Conservation (phyloP, 2,797 vertebrate genomes). For the Alca torda region DNA sequence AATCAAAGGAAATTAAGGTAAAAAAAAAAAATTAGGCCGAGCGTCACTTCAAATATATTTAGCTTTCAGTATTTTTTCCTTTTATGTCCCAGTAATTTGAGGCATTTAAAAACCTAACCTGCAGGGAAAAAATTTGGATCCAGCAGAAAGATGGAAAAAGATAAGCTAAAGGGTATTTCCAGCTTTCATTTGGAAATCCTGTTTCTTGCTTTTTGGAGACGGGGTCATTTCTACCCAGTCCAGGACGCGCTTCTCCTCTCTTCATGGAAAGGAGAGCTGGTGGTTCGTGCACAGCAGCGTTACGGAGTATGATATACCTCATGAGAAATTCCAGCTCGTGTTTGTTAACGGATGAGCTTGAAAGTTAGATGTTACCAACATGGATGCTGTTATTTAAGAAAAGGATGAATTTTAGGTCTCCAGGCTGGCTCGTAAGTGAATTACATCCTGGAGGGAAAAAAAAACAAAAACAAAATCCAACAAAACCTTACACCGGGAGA, state of each 20-base stretch:
- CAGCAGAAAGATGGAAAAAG: neutral
- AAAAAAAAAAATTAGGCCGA: neutral
- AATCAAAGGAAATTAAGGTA: neutral
- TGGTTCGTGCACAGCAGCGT: fast-evolving
- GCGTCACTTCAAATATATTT: neutral
- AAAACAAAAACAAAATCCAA: neutral
- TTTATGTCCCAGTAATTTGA: neutral
- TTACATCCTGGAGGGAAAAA: neutral
- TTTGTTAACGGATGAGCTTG: fast-evolving
- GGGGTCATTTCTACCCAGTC: neutral
- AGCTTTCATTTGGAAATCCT: neutral
- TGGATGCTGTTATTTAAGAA: neutral
- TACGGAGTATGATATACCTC: too few relatives aligned
- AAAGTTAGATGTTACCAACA: neutral
- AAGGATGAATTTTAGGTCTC: neutral
- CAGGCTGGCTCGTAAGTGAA: neutral
- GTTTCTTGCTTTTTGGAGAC: neutral
- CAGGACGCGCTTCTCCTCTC: fast-evolving
- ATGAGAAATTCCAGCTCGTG: neutral
- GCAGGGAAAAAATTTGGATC: neutral
- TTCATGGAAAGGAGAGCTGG: neutral
- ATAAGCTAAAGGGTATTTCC: neutral
- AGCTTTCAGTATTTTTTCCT: neutral
- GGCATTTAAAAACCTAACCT: neutral
- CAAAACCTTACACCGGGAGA: neutral